A percentile compares a stretch with the other conserved stretches of the same genome.
Conservation (phyloP, 2,113 vertebrate species). For the Bostrychus sinensis region DNA sequence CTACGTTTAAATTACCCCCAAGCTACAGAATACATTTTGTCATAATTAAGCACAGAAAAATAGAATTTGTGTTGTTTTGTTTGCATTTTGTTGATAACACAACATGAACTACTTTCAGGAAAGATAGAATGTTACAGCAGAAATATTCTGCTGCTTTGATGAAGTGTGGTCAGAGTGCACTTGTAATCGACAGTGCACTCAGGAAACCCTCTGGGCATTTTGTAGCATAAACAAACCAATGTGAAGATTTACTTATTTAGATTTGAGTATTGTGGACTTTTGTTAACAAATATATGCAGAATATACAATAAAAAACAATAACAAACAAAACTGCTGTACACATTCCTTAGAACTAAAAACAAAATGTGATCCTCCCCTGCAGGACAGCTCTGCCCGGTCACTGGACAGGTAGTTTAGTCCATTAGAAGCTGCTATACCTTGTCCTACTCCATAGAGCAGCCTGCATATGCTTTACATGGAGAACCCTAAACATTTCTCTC, state of each 20-base stretch:
- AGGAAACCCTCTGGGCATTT: constrained; percentile 9
- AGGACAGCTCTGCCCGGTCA: too few species aligned
- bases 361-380: too few species aligned
- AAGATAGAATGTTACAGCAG: constrained; percentile 37
- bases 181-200: constrained; percentile 58
- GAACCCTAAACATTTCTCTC: too few species aligned
- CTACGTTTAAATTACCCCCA: neutral
- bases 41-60: neutral
- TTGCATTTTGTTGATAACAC: constrained; percentile 28
- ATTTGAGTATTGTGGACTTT: too few species aligned
- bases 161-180: constrained; percentile 61
- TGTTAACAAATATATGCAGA: too few species aligned
- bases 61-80: neutral
- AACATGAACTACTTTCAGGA: constrained; percentile 45
- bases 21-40: constrained; percentile 20
- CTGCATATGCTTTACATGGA: too few species aligned
- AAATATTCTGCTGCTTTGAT: constrained; percentile 31
- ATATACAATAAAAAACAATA: neutral
- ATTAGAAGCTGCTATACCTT: too few species aligned
- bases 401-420: too few species aligned
- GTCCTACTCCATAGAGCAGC: too few species aligned
- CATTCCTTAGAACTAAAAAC: too few species aligned
- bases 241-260: neutral
- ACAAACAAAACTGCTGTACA: neutral
- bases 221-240: neutral